phyloP scores from a whole-genome alignment of 2,888 invertebrate genomes.

The Xanthorhoe designata region DNA sequence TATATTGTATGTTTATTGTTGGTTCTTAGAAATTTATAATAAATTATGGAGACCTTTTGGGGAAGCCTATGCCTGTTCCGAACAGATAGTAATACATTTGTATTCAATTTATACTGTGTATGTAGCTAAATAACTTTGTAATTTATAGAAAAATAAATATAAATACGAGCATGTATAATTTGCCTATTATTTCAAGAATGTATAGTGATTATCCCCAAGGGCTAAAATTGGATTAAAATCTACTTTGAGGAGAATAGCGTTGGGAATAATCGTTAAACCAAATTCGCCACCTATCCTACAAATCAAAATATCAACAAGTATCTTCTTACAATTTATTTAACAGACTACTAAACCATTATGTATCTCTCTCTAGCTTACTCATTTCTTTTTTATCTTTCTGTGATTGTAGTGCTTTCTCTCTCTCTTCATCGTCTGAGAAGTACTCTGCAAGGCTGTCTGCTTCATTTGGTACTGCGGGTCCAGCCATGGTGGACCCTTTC shows the following conservation, averaged over 20 bases:
- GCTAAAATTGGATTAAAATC: not conserved
- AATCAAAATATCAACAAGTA: constrained; percentile 39
- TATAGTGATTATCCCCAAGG: not conserved
- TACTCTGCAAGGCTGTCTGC: constrained; percentile 77
- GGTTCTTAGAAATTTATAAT: constrained; percentile 25
- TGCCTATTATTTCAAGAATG: constrained; percentile 14
- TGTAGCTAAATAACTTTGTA: constrained; percentile 22
- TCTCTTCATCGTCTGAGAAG: constrained; percentile 82
- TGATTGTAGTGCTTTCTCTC: constrained; percentile 70
- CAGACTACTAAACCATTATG: constrained; percentile 61
- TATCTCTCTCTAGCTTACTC: constrained; percentile 70
- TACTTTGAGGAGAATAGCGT: not conserved
- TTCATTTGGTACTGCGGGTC: constrained; percentile 60
- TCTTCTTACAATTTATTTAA: constrained; percentile 54
- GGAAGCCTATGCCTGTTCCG: constrained; percentile 32
- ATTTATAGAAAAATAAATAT: constrained; percentile 44
- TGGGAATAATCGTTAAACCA: not conserved
- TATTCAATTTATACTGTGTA: constrained; percentile 28
- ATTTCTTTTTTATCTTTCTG: constrained; percentile 70
- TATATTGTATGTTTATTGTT: constrained; percentile 38
- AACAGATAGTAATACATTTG: constrained; percentile 34
- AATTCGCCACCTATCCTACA: constrained; percentile 14
- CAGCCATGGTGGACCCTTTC: constrained; percentile 69
- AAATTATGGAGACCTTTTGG: constrained; percentile 15
- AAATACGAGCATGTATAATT: constrained; percentile 47